Conservation (phyloP, 2,113 vertebrate species). For the Microcebus ravelobensis region DNA sequence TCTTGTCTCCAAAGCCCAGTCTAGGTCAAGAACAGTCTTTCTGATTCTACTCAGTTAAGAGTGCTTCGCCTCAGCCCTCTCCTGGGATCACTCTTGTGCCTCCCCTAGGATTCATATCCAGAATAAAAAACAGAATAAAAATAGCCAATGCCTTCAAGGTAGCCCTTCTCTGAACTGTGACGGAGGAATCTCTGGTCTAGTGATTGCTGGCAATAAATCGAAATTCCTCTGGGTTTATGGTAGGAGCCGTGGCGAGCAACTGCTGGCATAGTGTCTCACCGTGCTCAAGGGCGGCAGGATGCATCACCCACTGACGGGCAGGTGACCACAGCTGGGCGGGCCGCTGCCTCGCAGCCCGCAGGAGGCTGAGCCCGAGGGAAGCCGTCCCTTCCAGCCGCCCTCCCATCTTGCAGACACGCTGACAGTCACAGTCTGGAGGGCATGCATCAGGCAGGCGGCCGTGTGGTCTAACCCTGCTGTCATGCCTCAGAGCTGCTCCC, state of each 20-base stretch:
- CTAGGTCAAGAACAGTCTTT: background rate
- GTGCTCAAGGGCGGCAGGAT: background rate
- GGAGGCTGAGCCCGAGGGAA: background rate
- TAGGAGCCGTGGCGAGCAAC: fast-evolving
- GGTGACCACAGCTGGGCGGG: fast-evolving
- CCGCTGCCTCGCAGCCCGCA: background rate
- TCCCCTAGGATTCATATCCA: background rate
- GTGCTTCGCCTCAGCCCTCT: fast-evolving
- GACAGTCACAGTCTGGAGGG: background rate
- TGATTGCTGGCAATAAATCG: background rate
- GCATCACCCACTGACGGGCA: too few relatives aligned
- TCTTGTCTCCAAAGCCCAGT: background rate
- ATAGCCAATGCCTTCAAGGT: background rate
- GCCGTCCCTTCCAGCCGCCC: fast-evolving
- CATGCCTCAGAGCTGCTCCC: background rate
- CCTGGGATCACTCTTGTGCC: background rate
- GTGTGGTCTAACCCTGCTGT: background rate
- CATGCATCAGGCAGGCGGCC: background rate
- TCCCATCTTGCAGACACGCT: background rate
- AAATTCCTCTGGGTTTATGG: background rate
- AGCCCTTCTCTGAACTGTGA: background rate
- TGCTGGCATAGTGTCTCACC: background rate
- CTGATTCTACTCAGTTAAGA: background rate
- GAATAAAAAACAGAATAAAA: background rate
- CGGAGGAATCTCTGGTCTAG: background rate